These are phyloP conservation scores for Phoeniculus purpureus DNA, from an alignment of 2,797 vertebrate genomes.

Conservation along the genomic window DNA sequence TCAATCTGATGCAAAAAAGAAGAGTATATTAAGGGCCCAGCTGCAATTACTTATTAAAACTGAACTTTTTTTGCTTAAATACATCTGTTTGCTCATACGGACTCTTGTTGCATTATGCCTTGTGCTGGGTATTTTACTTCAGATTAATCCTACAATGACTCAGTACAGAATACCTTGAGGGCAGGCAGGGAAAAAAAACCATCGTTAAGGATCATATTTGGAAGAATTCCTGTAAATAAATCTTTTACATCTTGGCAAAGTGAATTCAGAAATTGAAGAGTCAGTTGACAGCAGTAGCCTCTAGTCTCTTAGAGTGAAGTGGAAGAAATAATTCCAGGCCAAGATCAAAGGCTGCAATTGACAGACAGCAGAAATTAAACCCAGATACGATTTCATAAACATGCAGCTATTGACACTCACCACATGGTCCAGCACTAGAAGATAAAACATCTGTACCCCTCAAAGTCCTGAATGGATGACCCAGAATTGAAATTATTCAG, in stretches of 20 bases:
- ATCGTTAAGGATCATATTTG: conserved; percentile 34
- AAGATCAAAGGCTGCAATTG: conserved; percentile 79
- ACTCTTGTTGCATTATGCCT: background rate
- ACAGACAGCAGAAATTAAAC: conserved; percentile 83
- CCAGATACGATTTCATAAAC: conserved; percentile 77
- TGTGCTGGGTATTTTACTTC: conserved; percentile 13
- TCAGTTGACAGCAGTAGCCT: conserved; percentile 77
- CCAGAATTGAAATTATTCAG: conserved; percentile 54
- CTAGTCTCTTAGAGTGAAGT: conserved; percentile 78
- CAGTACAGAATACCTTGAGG: conserved; percentile 43
- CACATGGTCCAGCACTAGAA: conserved; percentile 78
- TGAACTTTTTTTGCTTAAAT: conserved; percentile 48
- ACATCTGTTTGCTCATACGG: conserved; percentile 39
- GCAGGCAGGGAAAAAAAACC: background rate
- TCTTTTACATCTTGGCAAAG: conserved; percentile 71
- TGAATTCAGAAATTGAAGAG: conserved; percentile 69
- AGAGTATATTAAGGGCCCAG: conserved; percentile 70
- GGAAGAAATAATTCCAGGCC: conserved; percentile 73
- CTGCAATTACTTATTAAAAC: conserved; percentile 74
- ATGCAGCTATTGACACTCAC: conserved; percentile 67
- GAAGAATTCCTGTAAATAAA: conserved; percentile 74
- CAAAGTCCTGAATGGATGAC: conserved; percentile 61
- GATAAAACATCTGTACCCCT: conserved; percentile 68
- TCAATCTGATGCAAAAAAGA: conserved; percentile 74
- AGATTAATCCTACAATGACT: conserved; percentile 37